Evolutionary conservation across 2,113 vertebrate genomes (phyloP).

Genomic region (Tetraodon nigroviridis): DNA sequence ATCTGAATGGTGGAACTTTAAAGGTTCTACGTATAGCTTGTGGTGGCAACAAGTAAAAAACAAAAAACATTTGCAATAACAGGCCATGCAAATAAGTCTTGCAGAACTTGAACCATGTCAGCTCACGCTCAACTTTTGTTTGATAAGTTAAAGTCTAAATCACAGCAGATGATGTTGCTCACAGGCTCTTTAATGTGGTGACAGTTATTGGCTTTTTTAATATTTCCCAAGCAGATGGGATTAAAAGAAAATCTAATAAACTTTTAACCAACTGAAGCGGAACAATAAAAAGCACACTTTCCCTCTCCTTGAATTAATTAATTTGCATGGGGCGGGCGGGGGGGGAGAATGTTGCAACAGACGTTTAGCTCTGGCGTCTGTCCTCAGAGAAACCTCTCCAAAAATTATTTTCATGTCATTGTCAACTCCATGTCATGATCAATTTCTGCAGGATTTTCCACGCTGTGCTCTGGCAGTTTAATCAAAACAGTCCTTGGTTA

Average conservation of each 20-base stretch:
- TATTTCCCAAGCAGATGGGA: background rate
- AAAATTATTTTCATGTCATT: conserved; percentile 56
- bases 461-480: conserved; percentile 45
- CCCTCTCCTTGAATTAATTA: conserved; percentile 42
- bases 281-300: background rate
- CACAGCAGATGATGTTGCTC: background rate
- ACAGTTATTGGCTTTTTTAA: background rate
- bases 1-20: no score
- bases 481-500: conserved; percentile 62
- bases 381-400: conserved; percentile 38
- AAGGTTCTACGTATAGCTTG: no score
- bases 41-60: no score
- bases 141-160: no score
- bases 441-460: conserved; percentile 51
- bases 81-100: background rate
- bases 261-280: no score
- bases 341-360: conserved; percentile 40
- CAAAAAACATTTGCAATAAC: no score
- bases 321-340: conserved; percentile 4
- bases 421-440: conserved; percentile 47
- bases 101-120: background rate
- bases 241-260: no score
- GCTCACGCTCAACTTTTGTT: background rate
- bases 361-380: conserved; percentile 11
- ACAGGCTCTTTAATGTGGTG: background rate